Base-by-base conservation (phyloP, 2,113 vertebrate species). In the Podocnemis expansa region DNA sequence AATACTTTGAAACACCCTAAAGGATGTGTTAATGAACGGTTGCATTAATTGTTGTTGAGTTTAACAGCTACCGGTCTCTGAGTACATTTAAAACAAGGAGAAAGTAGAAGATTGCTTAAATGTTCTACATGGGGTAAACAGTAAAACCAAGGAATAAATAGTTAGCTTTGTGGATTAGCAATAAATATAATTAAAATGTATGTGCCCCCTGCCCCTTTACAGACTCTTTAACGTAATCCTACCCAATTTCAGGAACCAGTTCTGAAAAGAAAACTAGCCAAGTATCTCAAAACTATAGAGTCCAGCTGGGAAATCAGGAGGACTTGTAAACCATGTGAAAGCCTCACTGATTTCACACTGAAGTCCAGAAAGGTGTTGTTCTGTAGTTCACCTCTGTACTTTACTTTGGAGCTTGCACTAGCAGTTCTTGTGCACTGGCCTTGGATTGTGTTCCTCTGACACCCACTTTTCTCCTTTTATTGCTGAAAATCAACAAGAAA, bases 331-430 rank as follows among this genome's bases (percentile, higher is more conserved):
- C 38, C 80, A 19, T 7, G 4, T 16, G 52, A 43, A 24, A 82
- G 8, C 13, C 49, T 38, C 16, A 73, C 2, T 4, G 41, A 45
- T 81, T 52, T 31, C 56, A 29, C 38, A 43, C 89, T 0, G 0
- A 63, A 78, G 63, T 82, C 41, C 21, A 63, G 51, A 75, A 41
- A 2, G 43, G 21, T 75, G 12, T 89, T 94, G 85, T 67, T 76
- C 75, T 5, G 0, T 0, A 0, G 21, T 14, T 17, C 16, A 29
- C 27, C 31, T 47, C 0, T 0, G 34, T 49, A 75, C 51, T 60
- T 55, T 55, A 52, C 16, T 14, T 14, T 54, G 41, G 47, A 3
- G 0, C 0, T 0, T 47, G 31, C 49, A 21, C 63, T 38, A 21
- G 34, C 34, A n/a, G 63, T 70, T 38, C 63, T n/a, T 70, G 17